Percentiles rank a stretch among this genome's conserved stretches.
These are phyloP conservation scores for Lordiphosa fenestrarum DNA, from an alignment of 2,888 invertebrate species.

Conservation along the genomic window DNA sequence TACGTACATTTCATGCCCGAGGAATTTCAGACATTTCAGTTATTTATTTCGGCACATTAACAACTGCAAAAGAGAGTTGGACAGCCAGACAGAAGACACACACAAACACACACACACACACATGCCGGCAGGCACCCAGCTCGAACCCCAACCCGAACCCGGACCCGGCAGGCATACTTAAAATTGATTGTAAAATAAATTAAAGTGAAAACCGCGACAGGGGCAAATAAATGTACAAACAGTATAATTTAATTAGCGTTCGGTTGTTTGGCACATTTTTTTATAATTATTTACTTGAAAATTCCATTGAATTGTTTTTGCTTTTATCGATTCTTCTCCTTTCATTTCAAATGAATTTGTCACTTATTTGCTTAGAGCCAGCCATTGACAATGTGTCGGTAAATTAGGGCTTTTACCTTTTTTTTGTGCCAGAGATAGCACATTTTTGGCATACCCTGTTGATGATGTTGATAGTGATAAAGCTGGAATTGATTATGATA, in stretches of 20 bases:
- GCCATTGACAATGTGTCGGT: slow-evolving; percentile 33
- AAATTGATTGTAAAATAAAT: slow-evolving; percentile 73
- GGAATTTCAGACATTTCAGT: slow-evolving; percentile 64
- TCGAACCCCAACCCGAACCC: neutral
- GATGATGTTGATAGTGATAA: slow-evolving; percentile 18
- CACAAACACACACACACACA: too few relatives aligned
- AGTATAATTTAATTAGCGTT: slow-evolving; percentile 75
- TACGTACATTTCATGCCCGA: slow-evolving; percentile 46
- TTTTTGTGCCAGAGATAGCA: slow-evolving; percentile 39
- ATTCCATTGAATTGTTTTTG: slow-evolving; percentile 38
- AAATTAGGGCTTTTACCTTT: slow-evolving; percentile 44
- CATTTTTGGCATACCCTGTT: slow-evolving; percentile 58
- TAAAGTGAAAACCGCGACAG: slow-evolving; percentile 43
- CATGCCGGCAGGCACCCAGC: too few relatives aligned
- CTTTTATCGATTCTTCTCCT: slow-evolving; percentile 11
- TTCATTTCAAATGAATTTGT: slow-evolving; percentile 31
- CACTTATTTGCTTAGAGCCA: slow-evolving; percentile 50
- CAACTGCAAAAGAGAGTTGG: slow-evolving; percentile 35
- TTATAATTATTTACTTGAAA: slow-evolving; percentile 61
- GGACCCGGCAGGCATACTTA: slow-evolving; percentile 35
- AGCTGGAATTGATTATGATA: slow-evolving; percentile 32
- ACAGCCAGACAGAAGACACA: slow-evolving; percentile 10
- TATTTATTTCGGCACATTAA: slow-evolving; percentile 74
- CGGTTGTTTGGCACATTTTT: slow-evolving; percentile 42
- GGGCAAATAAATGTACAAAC: slow-evolving; percentile 49